Percentiles rank a stretch among this genome's conserved stretches.
These are phyloP conservation scores for Procavia capensis DNA, from an alignment of 2,113 vertebrate species.

Conservation along the genomic window DNA sequence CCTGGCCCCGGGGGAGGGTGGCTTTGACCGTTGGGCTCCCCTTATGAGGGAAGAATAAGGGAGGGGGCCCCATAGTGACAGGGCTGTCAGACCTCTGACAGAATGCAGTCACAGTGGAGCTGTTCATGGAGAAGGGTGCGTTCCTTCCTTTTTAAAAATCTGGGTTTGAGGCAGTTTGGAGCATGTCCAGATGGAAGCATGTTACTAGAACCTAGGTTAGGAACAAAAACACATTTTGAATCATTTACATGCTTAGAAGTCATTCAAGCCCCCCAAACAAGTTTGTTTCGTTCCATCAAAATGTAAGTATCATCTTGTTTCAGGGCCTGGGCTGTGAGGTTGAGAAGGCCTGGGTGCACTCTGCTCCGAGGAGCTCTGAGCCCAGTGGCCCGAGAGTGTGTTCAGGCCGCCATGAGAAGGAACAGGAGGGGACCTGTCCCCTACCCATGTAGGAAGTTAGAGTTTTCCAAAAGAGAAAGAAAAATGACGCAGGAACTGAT, in stretches of 20 bases:
- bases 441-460: neutral
- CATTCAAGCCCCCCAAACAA: neutral
- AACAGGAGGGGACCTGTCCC: neutral
- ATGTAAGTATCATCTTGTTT: neutral
- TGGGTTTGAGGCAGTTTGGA: slow-evolving; percentile 1
- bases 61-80: neutral
- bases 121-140: neutral
- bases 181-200: neutral
- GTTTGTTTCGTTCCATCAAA: neutral
- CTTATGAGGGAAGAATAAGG: neutral
- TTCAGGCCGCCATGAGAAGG: neutral
- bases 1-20: neutral
- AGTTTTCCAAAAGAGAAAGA: neutral
- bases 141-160: neutral
- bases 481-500: neutral
- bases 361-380: neutral
- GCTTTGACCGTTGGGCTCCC: neutral
- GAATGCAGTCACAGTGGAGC: neutral
- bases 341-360: neutral
- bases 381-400: neutral
- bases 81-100: neutral
- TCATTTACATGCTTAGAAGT: neutral
- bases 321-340: neutral
- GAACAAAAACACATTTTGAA: neutral
- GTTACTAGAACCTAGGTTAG: neutral